Percentiles rank a stretch among this genome's conserved stretches.
phyloP scores from a whole-genome alignment of 2,888 invertebrate genomes.

The Subacronicta megacephala region DNA sequence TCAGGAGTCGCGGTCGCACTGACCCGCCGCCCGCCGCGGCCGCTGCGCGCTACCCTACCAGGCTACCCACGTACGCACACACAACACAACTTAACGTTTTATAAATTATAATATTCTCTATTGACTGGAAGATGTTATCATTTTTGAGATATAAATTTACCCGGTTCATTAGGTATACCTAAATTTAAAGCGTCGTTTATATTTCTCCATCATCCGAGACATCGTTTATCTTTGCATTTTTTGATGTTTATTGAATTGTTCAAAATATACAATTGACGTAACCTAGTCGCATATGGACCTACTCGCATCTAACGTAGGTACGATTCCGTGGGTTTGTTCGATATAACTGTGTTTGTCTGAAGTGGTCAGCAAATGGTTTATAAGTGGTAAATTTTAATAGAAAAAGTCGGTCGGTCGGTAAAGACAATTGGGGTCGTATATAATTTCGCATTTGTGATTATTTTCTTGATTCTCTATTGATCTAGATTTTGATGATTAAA shows the following conservation, averaged over 20 bases:
- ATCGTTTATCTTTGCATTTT: slow-evolving; percentile 83
- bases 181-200: slow-evolving; percentile 85
- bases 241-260: slow-evolving; percentile 84
- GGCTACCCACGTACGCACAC: too few relatives aligned
- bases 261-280: slow-evolving; percentile 66
- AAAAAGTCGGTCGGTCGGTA: too few relatives aligned
- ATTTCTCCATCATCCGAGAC: slow-evolving; percentile 82
- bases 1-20: slow-evolving; percentile 55
- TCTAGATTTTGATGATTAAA: too few relatives aligned
- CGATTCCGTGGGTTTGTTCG: slow-evolving; percentile 1
- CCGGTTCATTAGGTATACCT: slow-evolving; percentile 76
- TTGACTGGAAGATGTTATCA: slow-evolving; percentile 81
- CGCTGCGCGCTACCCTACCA: slow-evolving; percentile 39
- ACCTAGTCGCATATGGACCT: slow-evolving; percentile 21
- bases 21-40: slow-evolving; percentile 56
- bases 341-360: too few relatives aligned
- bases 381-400: too few relatives aligned
- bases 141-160: slow-evolving; percentile 88
- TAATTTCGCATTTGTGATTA: too few relatives aligned
- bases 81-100: slow-evolving; percentile 70
- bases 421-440: too few relatives aligned
- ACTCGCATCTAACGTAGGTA: slow-evolving; percentile 13
- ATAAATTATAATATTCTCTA: slow-evolving; percentile 82
- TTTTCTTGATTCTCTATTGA: too few relatives aligned
- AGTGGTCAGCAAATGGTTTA: too few relatives aligned